These are phyloP conservation scores for Elegia similella DNA, from an alignment of 2,888 invertebrate species.

Conservation along the genomic window DNA sequence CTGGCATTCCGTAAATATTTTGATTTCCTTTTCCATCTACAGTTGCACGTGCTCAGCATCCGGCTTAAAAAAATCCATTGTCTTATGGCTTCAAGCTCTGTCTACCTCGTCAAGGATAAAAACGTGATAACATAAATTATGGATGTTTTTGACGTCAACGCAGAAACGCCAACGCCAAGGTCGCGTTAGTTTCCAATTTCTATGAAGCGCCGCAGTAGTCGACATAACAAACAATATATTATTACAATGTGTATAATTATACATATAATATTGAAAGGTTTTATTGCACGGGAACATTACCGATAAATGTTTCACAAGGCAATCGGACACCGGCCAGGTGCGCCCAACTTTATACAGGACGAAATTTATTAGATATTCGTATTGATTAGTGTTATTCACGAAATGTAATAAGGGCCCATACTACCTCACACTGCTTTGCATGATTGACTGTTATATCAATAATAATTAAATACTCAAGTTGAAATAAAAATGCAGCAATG, in stretches of 20 bases:
- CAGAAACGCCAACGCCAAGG: conserved; percentile 28
- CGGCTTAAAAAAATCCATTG: no score
- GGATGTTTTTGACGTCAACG: conserved; percentile 27
- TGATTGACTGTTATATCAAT: no score
- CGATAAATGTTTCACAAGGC: conserved; percentile 67
- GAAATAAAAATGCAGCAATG: no score
- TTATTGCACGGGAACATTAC: conserved; percentile 60
- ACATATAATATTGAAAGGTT: conserved; percentile 43
- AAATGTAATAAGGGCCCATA: no score
- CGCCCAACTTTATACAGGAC: conserved; percentile 35
- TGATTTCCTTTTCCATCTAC: no score
- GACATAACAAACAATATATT: conserved; percentile 15
- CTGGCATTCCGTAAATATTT: no score
- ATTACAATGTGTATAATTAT: conserved; percentile 15
- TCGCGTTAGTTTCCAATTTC: conserved; percentile 30
- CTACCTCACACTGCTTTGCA: no score
- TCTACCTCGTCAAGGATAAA: no score
- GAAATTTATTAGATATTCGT: not conserved
- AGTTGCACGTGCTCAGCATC: no score
- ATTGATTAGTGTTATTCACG: no score
- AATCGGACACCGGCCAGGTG: conserved; percentile 61
- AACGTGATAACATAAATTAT: not conserved
- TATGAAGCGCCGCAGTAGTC: conserved; percentile 35
- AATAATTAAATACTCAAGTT: no score
- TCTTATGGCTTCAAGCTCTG: no score